These are phyloP conservation scores for Phasia obesa DNA, from an alignment of 2,888 invertebrate species.

Conservation along the genomic window DNA sequence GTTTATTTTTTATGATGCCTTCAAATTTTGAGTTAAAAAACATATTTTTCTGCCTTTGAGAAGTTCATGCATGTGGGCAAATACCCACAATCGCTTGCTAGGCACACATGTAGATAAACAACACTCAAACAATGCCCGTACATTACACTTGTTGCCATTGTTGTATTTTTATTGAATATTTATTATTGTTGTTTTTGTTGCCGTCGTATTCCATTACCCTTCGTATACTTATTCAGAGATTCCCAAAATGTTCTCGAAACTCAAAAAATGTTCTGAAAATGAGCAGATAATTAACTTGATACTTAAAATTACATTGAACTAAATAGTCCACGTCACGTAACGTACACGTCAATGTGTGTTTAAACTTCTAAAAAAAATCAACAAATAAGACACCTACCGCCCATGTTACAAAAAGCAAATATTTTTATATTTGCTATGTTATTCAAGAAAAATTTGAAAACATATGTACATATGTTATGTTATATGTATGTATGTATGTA, in stretches of 20 bases:
- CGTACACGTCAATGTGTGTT: no score
- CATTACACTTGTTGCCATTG: constrained; percentile 68
- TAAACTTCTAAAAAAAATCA: no score
- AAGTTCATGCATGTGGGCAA: constrained; percentile 54
- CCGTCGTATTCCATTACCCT: constrained; percentile 6
- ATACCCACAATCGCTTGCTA: constrained; percentile 16
- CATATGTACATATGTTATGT: no score
- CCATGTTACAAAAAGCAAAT: no score
- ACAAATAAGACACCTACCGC: no score
- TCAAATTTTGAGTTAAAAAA: constrained; percentile 51
- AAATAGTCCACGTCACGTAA: no score
- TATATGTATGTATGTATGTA: no score
- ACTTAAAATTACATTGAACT: no score
- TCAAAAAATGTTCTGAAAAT: no score
- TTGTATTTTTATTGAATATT: constrained; percentile 24
- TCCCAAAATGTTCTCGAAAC: constrained; percentile 11
- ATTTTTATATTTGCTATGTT: no score
- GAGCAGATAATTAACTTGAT: no score
- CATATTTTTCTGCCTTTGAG: constrained; percentile 7
- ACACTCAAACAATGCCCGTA: constrained; percentile 46
- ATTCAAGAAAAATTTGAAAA: no score
- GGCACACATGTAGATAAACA: constrained; percentile 21
- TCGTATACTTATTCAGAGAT: background rate
- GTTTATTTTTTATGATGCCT: constrained; percentile 41
- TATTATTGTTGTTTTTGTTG: constrained; percentile 18